Evolutionary conservation across 2,888 invertebrate species (phyloP).

Genomic region (Caenorhabditis wallacei): DNA sequence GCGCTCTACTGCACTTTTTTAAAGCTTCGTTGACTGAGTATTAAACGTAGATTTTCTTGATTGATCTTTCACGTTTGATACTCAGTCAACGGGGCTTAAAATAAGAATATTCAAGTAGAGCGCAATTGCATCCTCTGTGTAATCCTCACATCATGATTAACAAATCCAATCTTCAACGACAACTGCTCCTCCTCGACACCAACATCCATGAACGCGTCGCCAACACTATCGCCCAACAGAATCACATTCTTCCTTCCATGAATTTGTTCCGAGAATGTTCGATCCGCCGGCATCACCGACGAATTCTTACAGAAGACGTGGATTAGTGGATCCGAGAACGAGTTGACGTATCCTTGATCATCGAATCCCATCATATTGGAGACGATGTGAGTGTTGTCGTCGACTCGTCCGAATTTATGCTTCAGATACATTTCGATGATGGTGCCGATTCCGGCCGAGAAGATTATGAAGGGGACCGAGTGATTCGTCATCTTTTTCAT

Average conservation of each 20-base stretch:
- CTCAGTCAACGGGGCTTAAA: no score
- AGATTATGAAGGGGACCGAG: constrained; percentile 91
- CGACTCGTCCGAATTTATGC: constrained; percentile 85
- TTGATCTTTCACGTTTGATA: no score
- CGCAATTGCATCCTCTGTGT: no score
- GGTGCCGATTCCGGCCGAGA: constrained; percentile 89
- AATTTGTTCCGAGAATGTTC: constrained; percentile 60
- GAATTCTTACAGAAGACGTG: constrained; percentile 97
- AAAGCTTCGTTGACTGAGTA: no score
- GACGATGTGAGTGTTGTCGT: constrained; percentile 79
- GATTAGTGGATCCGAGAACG: constrained; percentile 90
- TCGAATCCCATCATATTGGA: constrained; percentile 81
- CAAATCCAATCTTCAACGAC: constrained; percentile 93
- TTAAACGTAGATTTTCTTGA: no score
- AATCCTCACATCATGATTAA: constrained; percentile 86
- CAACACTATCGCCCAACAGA: constrained; percentile 93
- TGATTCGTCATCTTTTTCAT: constrained; percentile 66
- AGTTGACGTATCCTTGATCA: constrained; percentile 79
- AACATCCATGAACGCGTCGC: constrained; percentile 94
- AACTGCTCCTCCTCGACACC: constrained; percentile 87
- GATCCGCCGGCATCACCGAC: constrained; percentile 86
- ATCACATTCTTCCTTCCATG: constrained; percentile 88
- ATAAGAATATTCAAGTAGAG: no score
- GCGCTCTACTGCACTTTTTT: no score
- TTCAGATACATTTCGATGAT: constrained; percentile 90